A percentile compares a stretch with the other conserved stretches of the same genome.
Conservation (phyloP, 2,113 vertebrate genomes). For the Thryonomys swinderianus region DNA sequence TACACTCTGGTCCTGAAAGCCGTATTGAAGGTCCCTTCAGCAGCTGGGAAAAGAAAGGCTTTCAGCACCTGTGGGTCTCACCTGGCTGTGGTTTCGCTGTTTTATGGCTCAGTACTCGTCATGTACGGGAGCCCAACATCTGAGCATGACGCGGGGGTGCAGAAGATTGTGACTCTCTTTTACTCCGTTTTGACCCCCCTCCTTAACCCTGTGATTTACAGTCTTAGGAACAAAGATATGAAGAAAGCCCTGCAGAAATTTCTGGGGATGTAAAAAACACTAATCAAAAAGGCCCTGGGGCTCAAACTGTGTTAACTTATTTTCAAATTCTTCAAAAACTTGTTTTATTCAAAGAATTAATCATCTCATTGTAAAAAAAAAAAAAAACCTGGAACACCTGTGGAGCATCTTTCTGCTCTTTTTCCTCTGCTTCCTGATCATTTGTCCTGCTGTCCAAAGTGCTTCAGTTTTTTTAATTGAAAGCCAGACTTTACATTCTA, state of each 20-base stretch:
- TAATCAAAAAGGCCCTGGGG: background rate
- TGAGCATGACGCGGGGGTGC: background rate
- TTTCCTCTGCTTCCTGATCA: background rate
- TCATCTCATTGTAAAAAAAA: background rate
- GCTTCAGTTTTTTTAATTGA: background rate
- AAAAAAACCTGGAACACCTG: background rate
- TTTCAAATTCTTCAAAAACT: background rate
- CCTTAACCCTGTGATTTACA: constrained; percentile 55
- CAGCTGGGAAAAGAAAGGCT: constrained; percentile 63
- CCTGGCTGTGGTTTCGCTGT: constrained; percentile 75
- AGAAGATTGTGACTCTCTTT: constrained; percentile 70
- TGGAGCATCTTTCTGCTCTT: background rate
- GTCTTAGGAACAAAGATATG: constrained; percentile 66
- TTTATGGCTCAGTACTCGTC: constrained; percentile 79
- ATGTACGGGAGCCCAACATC: constrained; percentile 75
- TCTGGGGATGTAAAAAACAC: background rate
- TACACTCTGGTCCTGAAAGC: constrained; percentile 54
- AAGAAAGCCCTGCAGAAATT: constrained; percentile 67
- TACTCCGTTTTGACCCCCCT: constrained; percentile 74
- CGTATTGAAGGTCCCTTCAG: constrained; percentile 68
- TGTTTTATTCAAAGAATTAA: background rate
- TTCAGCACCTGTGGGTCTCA: constrained; percentile 80
- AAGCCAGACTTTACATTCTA: background rate
- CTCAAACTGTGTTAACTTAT: no score
- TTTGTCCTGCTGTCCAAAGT: background rate